These are phyloP conservation scores for Rallus limicola DNA, from an alignment of 2,113 vertebrate genomes.

Conservation along the genomic window DNA sequence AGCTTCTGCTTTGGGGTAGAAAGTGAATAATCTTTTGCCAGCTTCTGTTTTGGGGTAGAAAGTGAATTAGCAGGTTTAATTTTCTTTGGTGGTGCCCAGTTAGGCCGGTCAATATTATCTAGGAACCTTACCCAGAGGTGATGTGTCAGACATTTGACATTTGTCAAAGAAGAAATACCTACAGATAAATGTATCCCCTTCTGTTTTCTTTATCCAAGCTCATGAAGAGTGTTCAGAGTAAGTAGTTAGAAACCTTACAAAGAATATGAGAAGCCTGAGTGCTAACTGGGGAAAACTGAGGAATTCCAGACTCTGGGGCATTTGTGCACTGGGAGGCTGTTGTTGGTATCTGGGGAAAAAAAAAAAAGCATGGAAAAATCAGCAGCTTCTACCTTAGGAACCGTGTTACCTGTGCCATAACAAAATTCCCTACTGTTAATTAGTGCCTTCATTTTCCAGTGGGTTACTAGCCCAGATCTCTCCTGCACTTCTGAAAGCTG, in stretches of 20 bases:
- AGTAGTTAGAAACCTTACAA: neutral
- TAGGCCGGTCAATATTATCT: neutral
- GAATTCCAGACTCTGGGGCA: neutral
- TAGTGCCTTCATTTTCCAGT: neutral
- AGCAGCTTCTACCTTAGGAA: neutral
- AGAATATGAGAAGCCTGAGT: neutral
- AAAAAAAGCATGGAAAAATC: neutral
- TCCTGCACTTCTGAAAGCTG: neutral
- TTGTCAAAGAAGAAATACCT: neutral
- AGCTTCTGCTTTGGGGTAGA: neutral
- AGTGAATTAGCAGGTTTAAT: constrained; percentile 25
- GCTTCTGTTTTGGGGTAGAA: neutral
- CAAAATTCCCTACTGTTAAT: neutral
- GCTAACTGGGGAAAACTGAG: neutral
- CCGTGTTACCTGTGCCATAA: neutral
- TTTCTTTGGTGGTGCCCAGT: neutral
- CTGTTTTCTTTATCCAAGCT: neutral
- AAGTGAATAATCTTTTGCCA: neutral
- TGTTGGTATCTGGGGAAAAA: neutral
- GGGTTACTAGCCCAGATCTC: neutral
- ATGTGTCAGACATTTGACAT: neutral
- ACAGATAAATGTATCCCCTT: neutral
- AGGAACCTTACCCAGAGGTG: constrained; percentile 24
- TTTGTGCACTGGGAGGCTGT: neutral
- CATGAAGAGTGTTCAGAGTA: neutral